Evolutionary conservation across 2,888 invertebrate species (phyloP).

Genomic region (Aplocera efformata): DNA sequence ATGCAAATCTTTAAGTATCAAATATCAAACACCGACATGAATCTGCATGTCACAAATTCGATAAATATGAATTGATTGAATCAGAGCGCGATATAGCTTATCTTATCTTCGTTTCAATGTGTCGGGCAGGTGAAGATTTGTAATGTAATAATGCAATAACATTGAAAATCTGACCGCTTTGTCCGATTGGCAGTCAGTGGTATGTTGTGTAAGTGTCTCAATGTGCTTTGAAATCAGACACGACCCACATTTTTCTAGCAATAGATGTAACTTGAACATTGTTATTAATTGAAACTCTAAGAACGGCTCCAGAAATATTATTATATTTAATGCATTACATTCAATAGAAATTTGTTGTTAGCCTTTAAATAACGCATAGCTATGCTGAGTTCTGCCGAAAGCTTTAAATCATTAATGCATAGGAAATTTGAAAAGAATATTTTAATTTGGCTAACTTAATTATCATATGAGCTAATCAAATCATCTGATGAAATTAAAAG

Average conservation of each 20-base stretch:
- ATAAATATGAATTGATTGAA: slow-evolving; percentile 35
- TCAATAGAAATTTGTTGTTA: background rate
- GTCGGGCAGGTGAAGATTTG: slow-evolving; percentile 11
- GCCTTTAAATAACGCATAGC: no score
- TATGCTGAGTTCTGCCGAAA: no score
- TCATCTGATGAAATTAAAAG: no score
- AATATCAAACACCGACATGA: slow-evolving; percentile 30
- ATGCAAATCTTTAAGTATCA: slow-evolving; percentile 21
- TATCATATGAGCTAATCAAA: no score
- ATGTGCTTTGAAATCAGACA: slow-evolving; percentile 65
- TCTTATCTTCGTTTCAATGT: slow-evolving; percentile 33
- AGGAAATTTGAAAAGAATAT: no score
- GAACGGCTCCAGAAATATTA: slow-evolving; percentile 6
- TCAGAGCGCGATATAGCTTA: slow-evolving; percentile 34
- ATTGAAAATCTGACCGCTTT: slow-evolving; percentile 38
- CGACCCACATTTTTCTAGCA: slow-evolving; percentile 68
- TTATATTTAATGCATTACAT: background rate
- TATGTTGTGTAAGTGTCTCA: slow-evolving; percentile 56
- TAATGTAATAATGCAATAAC: slow-evolving; percentile 25
- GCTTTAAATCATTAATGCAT: no score
- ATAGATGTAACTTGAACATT: slow-evolving; percentile 60
- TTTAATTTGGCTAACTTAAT: no score
- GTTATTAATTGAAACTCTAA: slow-evolving; percentile 37
- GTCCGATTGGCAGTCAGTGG: slow-evolving; percentile 35
- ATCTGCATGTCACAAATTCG: slow-evolving; percentile 26